Evolutionary conservation across 1,140 invertebrate species (phyloP).

Genomic region (Mesaphorura yosii): DNA sequence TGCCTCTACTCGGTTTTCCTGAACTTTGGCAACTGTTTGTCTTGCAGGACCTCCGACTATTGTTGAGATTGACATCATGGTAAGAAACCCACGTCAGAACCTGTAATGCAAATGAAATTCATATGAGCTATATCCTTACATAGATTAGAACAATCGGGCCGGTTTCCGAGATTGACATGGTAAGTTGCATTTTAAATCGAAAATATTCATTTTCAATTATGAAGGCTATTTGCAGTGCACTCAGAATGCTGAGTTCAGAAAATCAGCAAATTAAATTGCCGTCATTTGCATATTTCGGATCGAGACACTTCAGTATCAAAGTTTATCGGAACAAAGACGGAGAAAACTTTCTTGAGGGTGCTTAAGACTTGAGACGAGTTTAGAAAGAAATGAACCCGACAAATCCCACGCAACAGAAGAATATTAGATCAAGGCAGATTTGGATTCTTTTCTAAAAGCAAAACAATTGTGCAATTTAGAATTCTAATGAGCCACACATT

Average conservation of each 20-base stretch:
- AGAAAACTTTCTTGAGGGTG: not conserved
- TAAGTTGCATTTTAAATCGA: slow-evolving; percentile 33
- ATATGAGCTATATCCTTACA: too few species aligned
- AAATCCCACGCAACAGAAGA: not conserved
- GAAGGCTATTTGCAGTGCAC: not conserved
- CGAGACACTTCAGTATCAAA: not conserved
- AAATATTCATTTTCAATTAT: not conserved
- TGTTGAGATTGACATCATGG: slow-evolving; percentile 75
- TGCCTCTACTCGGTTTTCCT: not conserved
- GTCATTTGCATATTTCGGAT: not conserved
- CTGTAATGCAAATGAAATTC: too few species aligned
- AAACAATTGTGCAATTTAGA: too few species aligned
- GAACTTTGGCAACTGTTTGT: not conserved
- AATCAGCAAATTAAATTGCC: not conserved
- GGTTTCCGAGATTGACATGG: slow-evolving; percentile 78
- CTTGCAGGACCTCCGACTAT: slow-evolving; percentile 56
- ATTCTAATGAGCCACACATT: too few species aligned
- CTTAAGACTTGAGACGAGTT: not conserved
- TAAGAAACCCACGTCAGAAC: too few species aligned
- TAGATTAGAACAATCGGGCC: slow-evolving; percentile 83
- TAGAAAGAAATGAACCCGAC: not conserved
- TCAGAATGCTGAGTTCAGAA: not conserved
- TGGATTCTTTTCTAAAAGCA: too few species aligned
- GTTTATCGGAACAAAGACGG: not conserved
- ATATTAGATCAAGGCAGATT: not conserved